A percentile compares a stretch with the other conserved stretches of the same genome.
Conservation (phyloP, 2,797 vertebrate genomes). For the Gadopsis marmoratus region DNA sequence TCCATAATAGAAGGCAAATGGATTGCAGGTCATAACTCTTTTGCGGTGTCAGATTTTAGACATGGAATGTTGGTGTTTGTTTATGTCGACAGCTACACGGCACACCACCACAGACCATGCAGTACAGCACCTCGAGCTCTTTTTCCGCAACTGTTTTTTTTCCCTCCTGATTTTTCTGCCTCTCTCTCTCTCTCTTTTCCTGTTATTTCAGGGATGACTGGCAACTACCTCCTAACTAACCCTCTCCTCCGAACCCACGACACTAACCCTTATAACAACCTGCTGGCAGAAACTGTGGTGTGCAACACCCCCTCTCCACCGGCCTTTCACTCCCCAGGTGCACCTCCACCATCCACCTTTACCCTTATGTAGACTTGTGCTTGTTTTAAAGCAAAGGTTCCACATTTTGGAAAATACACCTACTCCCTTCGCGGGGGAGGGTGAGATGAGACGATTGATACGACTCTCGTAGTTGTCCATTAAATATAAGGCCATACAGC, state of each 20-base stretch:
- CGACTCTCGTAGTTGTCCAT: neutral
- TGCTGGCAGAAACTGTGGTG: conserved; percentile 99
- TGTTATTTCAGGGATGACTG: conserved; percentile 98
- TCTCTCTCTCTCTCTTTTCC: conserved; percentile 81
- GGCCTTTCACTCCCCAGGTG: conserved; percentile 99
- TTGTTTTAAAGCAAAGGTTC: conserved; percentile 43
- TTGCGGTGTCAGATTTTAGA: conserved; percentile 51
- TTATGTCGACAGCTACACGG: conserved; percentile 54
- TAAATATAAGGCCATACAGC: neutral
- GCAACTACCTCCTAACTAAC: conserved; percentile 99
- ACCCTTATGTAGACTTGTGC: conserved; percentile 47
- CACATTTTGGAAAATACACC: conserved; percentile 33
- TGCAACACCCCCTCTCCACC: conserved; percentile 98
- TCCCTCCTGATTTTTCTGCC: conserved; percentile 78
- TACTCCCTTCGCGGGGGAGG: conserved; percentile 11
- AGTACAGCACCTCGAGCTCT: conserved; percentile 32
- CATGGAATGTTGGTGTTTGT: conserved; percentile 62
- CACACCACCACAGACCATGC: conserved; percentile 47
- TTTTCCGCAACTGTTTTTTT: conserved; percentile 50
- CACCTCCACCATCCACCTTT: conserved; percentile 69
- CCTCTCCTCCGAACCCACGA: conserved; percentile 99
- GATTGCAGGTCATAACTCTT: conserved; percentile 57
- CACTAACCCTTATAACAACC: conserved; percentile 99
- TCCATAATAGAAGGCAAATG: conserved; percentile 57
- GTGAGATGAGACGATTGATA: conserved; percentile 8